A percentile compares a stretch with the other conserved stretches of the same genome.
Evolutionary conservation across 2,113 vertebrate species (phyloP).

Genomic region (Callipepla squamata): DNA sequence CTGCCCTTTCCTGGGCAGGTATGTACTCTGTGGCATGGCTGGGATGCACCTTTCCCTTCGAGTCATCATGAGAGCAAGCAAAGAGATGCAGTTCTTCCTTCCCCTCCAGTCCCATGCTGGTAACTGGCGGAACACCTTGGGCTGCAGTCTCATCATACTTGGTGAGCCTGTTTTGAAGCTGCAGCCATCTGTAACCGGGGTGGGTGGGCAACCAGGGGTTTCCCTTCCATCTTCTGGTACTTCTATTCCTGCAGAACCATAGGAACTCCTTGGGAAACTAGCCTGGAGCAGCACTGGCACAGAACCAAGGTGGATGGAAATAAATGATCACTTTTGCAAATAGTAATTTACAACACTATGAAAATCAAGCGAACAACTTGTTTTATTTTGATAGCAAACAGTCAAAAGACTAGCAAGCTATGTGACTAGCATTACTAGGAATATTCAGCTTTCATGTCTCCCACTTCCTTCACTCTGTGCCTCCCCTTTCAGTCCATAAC

Average conservation of each 20-base stretch:
- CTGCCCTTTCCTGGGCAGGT: not conserved
- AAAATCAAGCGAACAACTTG: not conserved
- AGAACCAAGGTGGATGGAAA: not conserved
- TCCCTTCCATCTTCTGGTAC: not conserved
- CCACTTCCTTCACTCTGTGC: not conserved
- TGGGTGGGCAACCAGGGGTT: not conserved
- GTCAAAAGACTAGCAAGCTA: not conserved
- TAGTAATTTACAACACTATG: not conserved
- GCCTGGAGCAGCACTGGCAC: fast-evolving
- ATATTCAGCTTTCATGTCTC: fast-evolving
- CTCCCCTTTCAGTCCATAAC: constrained; percentile 15
- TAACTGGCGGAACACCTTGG: not conserved
- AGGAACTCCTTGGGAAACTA: not conserved
- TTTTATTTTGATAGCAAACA: not conserved
- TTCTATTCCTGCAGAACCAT: not conserved
- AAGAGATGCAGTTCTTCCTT: not conserved
- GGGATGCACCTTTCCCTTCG: not conserved
- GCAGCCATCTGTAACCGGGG: not conserved
- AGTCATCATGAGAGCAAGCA: too few relatives aligned
- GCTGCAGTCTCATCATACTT: not conserved
- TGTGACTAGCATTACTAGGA: not conserved
- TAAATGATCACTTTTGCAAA: not conserved
- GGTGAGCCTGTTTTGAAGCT: not conserved
- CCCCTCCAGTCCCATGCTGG: not conserved
- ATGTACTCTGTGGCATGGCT: not conserved